Evolutionary conservation across 2,113 vertebrate genomes (phyloP), one percentile per base, ranked within the genome.

Genomic region (Paracyprichromis sp.): DNA sequence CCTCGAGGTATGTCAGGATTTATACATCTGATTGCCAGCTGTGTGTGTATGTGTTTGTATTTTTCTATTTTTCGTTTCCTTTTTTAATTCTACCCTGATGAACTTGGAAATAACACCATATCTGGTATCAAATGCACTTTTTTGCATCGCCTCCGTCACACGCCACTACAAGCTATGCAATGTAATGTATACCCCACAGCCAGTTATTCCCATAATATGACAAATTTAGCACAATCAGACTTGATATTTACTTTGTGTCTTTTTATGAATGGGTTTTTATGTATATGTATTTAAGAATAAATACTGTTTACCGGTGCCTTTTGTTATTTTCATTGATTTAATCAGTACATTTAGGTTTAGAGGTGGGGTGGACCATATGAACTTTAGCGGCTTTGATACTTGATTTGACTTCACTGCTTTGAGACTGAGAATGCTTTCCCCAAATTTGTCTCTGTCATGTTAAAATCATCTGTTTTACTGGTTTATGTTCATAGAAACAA

Each of bases 211-310:
- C 87, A 71, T 87, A 78, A 83, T 88, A 92, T 82, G 57, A 86
- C 66, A 84, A 76, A 88, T 92, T 93, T 88, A 90, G 91, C 95
- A 94, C 91, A 93, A 88, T 92, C 91, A 92, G 92, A 89, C 89
- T 92, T 94, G 84, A 92, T 92, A 92, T 91, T 92, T 86, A 89
- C 90, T 90, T 88, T 87, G 59, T 92, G 92, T 94, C 83, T 96
- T 95, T 95, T 93, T 95, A 94, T 95, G 73, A 95, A 91, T 96
- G 86, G 94, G 89, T 96, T 94, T 96, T 93, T 95, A 94, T 95
- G 89, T 96, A 95, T 94, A 96, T 96, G 95, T 97, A 96, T 96
- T 95, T 93, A 95, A 92, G 86, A 95, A 95, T 95, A 95, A 92
- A 96, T 90, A 95, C 90, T 88, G 95, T 92, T 89, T 89, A 85